Evolutionary conservation across 2,797 vertebrate species (phyloP).

Genomic region (Urocyon cinereoargenteus): DNA sequence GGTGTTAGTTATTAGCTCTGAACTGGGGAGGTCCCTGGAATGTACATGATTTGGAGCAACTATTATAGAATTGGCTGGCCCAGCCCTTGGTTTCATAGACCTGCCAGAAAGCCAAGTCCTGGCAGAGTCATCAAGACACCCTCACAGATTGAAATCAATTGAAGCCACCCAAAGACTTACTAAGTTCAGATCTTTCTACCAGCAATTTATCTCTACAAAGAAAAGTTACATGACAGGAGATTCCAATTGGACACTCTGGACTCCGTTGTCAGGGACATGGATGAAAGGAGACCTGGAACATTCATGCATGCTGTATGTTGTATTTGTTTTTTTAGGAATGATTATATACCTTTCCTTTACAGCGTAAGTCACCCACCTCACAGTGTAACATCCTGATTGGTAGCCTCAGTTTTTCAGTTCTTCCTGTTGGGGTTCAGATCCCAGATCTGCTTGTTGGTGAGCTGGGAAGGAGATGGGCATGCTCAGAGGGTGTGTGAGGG

Average conservation of each 20-base stretch:
- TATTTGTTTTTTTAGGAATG: background rate
- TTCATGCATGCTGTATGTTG: background rate
- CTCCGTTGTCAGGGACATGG: background rate
- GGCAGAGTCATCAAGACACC: conserved; percentile 66
- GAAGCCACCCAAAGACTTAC: conserved; percentile 71
- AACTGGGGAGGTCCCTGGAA: conserved; percentile 78
- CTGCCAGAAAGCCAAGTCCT: conserved; percentile 70
- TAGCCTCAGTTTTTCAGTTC: background rate
- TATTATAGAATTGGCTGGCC: conserved; percentile 71
- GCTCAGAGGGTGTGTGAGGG: background rate
- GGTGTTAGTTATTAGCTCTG: conserved; percentile 76
- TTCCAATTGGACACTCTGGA: conserved; percentile 4
- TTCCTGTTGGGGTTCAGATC: background rate
- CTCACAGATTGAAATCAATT: conserved; percentile 62
- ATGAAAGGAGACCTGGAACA: background rate
- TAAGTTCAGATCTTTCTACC: conserved; percentile 71
- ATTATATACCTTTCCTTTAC: background rate
- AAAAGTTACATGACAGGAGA: conserved; percentile 51
- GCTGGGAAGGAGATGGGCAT: background rate
- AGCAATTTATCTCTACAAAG: conserved; percentile 63
- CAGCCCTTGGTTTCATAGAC: conserved; percentile 65
- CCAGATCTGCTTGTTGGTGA: background rate
- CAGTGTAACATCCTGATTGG: background rate
- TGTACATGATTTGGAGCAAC: conserved; percentile 61
- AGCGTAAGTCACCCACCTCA: background rate